Conservation (phyloP, 2,888 invertebrate species). For the Heliconius hortense region DNA sequence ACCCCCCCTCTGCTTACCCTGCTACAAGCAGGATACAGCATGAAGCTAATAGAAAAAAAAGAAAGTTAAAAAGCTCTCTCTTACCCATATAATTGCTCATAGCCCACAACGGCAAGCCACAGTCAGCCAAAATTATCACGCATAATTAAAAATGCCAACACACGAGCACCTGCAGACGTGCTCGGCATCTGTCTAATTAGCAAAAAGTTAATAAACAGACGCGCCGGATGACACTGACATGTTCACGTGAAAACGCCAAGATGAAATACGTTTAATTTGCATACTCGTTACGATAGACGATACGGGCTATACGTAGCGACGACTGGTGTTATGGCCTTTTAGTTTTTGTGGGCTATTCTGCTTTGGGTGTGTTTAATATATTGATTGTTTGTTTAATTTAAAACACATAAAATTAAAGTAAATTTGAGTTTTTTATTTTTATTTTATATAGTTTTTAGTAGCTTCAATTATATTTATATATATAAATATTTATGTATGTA, state of each 20-base stretch:
- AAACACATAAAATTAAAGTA: too few species aligned
- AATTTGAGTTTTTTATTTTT: too few species aligned
- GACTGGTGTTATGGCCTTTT: conserved; percentile 24
- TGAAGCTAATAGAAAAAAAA: not conserved
- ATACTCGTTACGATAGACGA: conserved; percentile 59
- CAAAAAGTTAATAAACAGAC: conserved; percentile 82
- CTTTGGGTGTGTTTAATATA: not conserved
- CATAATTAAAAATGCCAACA: conserved; percentile 81
- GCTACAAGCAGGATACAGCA: not conserved
- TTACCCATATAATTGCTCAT: conserved; percentile 20
- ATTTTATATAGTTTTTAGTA: too few species aligned
- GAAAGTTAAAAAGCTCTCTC: not conserved
- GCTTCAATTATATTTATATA: too few species aligned
- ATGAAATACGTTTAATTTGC: conserved; percentile 81
- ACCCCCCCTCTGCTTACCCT: too few species aligned
- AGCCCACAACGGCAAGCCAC: conserved; percentile 31
- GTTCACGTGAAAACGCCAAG: conserved; percentile 79
- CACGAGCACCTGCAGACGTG: conserved; percentile 64
- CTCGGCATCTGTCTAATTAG: conserved; percentile 77
- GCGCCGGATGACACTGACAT: conserved; percentile 77
- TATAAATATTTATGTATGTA: too few species aligned
- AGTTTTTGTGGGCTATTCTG: conserved; percentile 15
- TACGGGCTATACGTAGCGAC: conserved; percentile 36
- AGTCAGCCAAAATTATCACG: conserved; percentile 57
- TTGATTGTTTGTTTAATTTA: not conserved